Base-by-base conservation (phyloP, 2,888 invertebrate species). In the Melanargia galathea region DNA sequence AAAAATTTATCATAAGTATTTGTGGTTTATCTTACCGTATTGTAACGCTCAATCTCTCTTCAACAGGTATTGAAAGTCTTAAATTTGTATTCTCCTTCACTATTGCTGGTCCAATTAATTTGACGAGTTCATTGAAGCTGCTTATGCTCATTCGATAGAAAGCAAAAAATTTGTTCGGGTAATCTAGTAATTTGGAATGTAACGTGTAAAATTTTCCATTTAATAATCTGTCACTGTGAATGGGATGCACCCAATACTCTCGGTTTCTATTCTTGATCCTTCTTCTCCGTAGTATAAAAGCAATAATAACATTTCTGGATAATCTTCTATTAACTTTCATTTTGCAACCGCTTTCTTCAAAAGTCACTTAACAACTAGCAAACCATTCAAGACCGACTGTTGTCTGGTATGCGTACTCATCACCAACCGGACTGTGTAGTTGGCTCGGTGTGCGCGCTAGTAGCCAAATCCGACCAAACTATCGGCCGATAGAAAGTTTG, bases 181-280 rank as follows among this genome's bases (percentile, higher is more conserved):
- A 46, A 49, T 58, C 55, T 24, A 52, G 59, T 51, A 66, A 55
- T 55, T 66, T 59, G n/a, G 40, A 49, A 63, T 45, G 51, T 45
- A 66, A 57, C 10, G 63, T 66, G 40, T 61, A 61, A 26, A 63
- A 63, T 55, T 63, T 61, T 64, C 62, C 64, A 57, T 51, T 51
- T 59, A 63, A 16, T 57, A 66, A 35, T 49, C 61, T 63, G 26
- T 62, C 63, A 61, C 63, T 65, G 54, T 30, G 48, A 58, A 64
- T 24, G 30, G 64, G 64, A 58, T 62, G 61, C 35, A 62, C 60
- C 56, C 54, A 65, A 43, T 45, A 45, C 20, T 45, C 45, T 45
- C 20, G 20, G 45, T 45, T 45, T 45, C 45, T 64, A 56, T 51
- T 64, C 60, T 64, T 24, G 22, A 18, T 43, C 8, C 24, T 35